Conservation (phyloP, 2,797 vertebrate species). For the Cetoscarus ocellatus region DNA sequence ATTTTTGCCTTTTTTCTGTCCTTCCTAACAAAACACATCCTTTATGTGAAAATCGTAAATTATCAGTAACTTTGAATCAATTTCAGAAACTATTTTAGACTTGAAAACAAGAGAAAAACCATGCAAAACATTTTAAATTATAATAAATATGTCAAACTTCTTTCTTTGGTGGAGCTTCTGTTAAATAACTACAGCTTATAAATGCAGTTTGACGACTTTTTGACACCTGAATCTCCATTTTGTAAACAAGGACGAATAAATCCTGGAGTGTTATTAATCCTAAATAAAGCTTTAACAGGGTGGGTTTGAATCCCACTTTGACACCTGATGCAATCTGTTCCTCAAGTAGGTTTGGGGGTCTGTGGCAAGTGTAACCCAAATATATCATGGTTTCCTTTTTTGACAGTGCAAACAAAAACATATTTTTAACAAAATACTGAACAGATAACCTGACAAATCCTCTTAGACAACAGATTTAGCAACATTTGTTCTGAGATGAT, state of each 20-base stretch:
- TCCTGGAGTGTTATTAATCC: constrained; percentile 1
- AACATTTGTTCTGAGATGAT: not conserved
- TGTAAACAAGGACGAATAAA: constrained; percentile 35
- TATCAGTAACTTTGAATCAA: constrained; percentile 3
- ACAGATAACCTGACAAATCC: not conserved
- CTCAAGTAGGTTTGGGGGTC: not conserved
- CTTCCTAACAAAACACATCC: constrained; percentile 18
- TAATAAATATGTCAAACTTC: not conserved
- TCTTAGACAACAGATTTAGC: not conserved
- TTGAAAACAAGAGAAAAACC: not conserved
- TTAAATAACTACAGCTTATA: not conserved
- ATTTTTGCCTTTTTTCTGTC: not conserved
- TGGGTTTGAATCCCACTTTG: not conserved
- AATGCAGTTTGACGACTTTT: constrained; percentile 40
- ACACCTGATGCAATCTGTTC: not conserved
- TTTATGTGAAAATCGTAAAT: not conserved
- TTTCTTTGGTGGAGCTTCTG: constrained; percentile 48
- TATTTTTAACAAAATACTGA: not conserved
- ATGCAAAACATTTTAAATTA: not conserved
- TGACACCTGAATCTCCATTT: constrained; percentile 5
- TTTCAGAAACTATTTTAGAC: constrained; percentile 6
- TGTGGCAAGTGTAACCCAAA: constrained; percentile 21
- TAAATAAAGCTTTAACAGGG: not conserved
- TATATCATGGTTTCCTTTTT: not conserved
- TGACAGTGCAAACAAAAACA: not conserved